phyloP scores from a whole-genome alignment of 2,888 invertebrate genomes.

The Amorpha juglandis region DNA sequence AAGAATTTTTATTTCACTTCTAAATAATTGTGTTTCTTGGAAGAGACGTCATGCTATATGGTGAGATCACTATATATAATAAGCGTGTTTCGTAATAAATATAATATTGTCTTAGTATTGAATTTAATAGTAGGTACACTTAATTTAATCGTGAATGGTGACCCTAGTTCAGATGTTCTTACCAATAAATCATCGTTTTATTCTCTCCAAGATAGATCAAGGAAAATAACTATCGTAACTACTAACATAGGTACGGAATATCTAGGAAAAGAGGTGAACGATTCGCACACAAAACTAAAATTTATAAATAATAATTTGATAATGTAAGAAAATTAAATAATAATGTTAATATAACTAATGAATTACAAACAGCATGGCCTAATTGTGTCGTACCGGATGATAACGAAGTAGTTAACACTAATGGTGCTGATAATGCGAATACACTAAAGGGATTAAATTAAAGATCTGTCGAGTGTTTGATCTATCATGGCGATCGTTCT shows the following conservation, averaged over 20 bases:
- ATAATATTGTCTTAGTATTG: neutral
- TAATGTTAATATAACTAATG: constrained; percentile 40
- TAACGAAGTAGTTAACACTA: constrained; percentile 47
- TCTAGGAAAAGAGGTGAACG: constrained; percentile 8
- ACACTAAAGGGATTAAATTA: constrained; percentile 33
- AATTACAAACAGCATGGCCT: constrained; percentile 47
- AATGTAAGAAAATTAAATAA: constrained; percentile 25
- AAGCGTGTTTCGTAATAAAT: neutral
- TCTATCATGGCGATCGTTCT: constrained; percentile 24
- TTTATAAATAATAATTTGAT: constrained; percentile 15
- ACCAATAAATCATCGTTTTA: neutral
- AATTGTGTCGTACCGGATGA: constrained; percentile 44
- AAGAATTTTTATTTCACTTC: neutral
- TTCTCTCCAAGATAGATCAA: neutral
- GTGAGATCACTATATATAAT: neutral
- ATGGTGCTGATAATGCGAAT: constrained; percentile 43
- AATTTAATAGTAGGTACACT: neutral
- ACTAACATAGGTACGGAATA: neutral
- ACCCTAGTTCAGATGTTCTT: neutral
- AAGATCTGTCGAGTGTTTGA: constrained; percentile 14
- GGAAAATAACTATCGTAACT: neutral
- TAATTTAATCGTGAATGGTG: neutral
- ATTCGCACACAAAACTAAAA: constrained; percentile 13
- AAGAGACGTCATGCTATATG: neutral
- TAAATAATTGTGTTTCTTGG: neutral